Evolutionary conservation across 1,140 invertebrate genomes (phyloP).

Genomic region (Pristionchus pacificus): DNA sequence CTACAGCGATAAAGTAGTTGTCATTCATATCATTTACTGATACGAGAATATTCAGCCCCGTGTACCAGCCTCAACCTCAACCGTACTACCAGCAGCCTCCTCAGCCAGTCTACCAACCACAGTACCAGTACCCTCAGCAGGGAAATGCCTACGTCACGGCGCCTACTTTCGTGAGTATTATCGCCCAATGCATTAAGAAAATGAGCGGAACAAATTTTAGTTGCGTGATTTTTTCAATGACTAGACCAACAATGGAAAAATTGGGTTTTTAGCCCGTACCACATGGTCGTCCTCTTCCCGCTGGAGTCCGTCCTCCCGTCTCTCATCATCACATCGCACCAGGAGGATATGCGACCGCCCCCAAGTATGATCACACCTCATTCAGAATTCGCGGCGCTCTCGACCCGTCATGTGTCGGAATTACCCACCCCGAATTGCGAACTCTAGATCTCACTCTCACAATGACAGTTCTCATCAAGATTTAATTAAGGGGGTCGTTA

Average conservation of each 20-base stretch:
- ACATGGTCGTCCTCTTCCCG: not conserved
- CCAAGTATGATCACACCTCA: not conserved
- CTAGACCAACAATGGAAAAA: not conserved
- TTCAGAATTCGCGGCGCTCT: too few relatives aligned
- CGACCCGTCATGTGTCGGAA: too few relatives aligned
- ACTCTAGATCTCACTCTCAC: too few relatives aligned
- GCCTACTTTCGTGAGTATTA: not conserved
- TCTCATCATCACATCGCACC: not conserved
- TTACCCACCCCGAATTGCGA: too few relatives aligned
- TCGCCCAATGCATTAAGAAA: not conserved
- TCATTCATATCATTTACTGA: not conserved
- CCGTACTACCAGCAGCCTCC: not conserved
- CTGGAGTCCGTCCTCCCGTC: not conserved
- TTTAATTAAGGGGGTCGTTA: too few relatives aligned
- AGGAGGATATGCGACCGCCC: not conserved
- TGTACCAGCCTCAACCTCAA: not conserved
- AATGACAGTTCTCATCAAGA: too few relatives aligned
- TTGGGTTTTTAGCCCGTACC: not conserved
- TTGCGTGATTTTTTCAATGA: not conserved
- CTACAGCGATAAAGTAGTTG: too few relatives aligned
- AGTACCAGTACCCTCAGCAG: too few relatives aligned
- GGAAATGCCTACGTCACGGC: not conserved
- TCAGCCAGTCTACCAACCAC: not conserved
- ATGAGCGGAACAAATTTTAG: not conserved
- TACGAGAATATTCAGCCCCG: not conserved